These are phyloP conservation scores for Paramuricea clavata DNA, from an alignment of 92 coral and sea anemone species.

Conservation along the genomic window DNA sequence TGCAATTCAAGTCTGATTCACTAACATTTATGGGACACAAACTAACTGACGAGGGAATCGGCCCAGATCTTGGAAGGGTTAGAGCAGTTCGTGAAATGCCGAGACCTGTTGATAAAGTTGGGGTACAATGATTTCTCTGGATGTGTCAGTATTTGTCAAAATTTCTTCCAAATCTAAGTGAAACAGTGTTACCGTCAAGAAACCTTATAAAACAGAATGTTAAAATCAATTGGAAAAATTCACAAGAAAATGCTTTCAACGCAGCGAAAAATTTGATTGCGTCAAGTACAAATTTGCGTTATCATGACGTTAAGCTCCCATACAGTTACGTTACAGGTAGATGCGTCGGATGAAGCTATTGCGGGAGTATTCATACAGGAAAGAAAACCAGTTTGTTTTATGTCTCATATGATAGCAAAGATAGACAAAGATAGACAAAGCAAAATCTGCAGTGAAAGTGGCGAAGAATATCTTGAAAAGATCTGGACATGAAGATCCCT, in stretches of 20 bases:
- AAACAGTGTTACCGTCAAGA: background rate
- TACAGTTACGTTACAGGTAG: background rate
- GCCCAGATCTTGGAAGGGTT: conserved; percentile 47
- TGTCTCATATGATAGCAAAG: background rate
- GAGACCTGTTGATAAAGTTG: conserved; percentile 2
- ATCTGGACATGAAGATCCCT: too few relatives aligned
- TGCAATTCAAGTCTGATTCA: conserved; percentile 34
- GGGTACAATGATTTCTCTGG: background rate
- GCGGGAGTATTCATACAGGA: background rate
- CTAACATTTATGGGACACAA: conserved; percentile 60
- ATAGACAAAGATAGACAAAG: too few relatives aligned
- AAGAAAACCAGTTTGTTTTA: background rate
- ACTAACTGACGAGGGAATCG: conserved; percentile 24
- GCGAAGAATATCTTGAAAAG: too few relatives aligned
- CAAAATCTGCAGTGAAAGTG: too few relatives aligned
- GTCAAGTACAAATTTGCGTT: background rate
- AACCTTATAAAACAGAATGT: background rate
- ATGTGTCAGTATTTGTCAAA: conserved; percentile 3
- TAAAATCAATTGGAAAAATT: background rate
- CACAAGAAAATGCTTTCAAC: background rate
- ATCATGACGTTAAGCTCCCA: background rate
- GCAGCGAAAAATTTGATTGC: background rate
- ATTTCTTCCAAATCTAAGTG: background rate
- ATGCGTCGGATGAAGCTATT: background rate
- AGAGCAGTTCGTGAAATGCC: conserved; percentile 48